Conservation (phyloP, 2,797 vertebrate species). For the Eutrigla gurnardus region DNA sequence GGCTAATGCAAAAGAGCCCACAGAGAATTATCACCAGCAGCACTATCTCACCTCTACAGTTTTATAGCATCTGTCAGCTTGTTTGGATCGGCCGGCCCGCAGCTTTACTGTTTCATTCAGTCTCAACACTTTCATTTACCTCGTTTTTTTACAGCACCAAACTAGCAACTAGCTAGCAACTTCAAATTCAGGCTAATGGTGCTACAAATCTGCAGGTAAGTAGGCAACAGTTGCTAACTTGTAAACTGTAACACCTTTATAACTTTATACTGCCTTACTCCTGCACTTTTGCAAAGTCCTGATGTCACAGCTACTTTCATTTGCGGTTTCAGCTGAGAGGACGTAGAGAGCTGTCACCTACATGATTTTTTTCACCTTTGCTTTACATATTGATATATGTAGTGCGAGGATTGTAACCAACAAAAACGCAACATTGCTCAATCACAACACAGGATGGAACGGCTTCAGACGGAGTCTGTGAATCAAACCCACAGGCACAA, state of each 20-base stretch:
- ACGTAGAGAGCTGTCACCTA: background rate
- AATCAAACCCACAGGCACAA: conserved; percentile 26
- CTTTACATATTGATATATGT: background rate
- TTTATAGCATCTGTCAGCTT: background rate
- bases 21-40: too few species aligned
- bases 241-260: background rate
- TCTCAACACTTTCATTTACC: background rate
- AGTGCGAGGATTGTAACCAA: conserved; percentile 2
- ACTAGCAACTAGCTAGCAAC: background rate
- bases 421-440: conserved; percentile 17
- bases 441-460: conserved; percentile 17
- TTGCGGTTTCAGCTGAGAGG: background rate
- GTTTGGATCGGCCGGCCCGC: background rate
- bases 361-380: background rate
- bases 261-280: background rate
- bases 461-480: conserved; percentile 17
- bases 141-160: background rate
- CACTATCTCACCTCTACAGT: background rate
- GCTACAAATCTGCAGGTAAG: background rate
- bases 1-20: too few species aligned
- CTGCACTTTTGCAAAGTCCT: background rate
- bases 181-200: background rate
- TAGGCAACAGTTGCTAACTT: background rate
- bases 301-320: background rate
- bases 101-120: background rate